Conservation (phyloP, 2,113 vertebrate species). For the Orthonyx spaldingii region DNA sequence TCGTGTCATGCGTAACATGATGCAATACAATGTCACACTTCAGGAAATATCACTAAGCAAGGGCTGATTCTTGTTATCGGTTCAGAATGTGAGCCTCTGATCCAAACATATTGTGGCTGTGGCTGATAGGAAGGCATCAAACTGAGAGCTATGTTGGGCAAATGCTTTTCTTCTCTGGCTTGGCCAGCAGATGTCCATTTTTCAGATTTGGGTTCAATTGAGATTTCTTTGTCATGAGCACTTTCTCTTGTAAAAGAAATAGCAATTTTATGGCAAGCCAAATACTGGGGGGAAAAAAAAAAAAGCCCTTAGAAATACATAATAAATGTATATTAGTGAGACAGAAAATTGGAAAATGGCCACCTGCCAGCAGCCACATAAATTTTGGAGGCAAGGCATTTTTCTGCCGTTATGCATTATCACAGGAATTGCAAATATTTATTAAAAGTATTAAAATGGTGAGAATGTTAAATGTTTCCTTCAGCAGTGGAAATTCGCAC, state of each 20-base stretch:
- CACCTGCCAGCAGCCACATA: conserved; percentile 76
- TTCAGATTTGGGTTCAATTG: conserved; percentile 11
- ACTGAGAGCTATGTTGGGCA: not conserved
- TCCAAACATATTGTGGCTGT: not conserved
- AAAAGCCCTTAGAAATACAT: conserved; percentile 64
- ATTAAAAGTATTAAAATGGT: conserved; percentile 81
- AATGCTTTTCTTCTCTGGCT: not conserved
- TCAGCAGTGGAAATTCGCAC: conserved; percentile 71
- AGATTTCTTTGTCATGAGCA: not conserved
- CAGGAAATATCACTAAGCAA: conserved; percentile 23
- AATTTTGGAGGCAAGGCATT: conserved; percentile 74
- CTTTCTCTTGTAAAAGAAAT: conserved; percentile 48
- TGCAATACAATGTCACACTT: conserved; percentile 29
- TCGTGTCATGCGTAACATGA: not conserved
- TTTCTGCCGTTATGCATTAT: conserved; percentile 73
- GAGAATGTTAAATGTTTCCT: conserved; percentile 80
- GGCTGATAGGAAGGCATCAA: conserved; percentile 4
- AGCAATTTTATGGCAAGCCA: conserved; percentile 43
- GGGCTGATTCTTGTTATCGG: not conserved
- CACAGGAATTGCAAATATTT: conserved; percentile 80
- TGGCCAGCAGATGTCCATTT: conserved; percentile 43
- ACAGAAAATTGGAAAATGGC: conserved; percentile 80
- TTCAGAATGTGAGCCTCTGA: not conserved
- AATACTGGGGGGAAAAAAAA: conserved; percentile 13
- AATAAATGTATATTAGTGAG: conserved; percentile 74